These are phyloP conservation scores for Andricus curvator DNA, from an alignment of 2,888 invertebrate genomes.

Conservation along the genomic window DNA sequence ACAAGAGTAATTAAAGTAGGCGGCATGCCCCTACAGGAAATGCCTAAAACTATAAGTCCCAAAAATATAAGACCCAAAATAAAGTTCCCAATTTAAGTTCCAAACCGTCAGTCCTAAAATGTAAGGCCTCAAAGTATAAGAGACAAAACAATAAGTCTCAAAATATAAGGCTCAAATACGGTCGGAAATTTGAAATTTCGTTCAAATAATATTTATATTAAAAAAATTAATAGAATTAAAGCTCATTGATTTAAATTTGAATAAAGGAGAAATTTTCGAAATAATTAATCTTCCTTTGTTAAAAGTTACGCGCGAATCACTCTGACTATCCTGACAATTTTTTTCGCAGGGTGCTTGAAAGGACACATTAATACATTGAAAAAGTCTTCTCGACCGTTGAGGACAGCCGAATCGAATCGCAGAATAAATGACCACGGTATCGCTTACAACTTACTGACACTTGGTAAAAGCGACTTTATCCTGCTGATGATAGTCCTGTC, in stretches of 20 bases:
- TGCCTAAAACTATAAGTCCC: too few relatives aligned
- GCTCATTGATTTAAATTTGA: not conserved
- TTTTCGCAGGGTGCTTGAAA: conserved; percentile 21
- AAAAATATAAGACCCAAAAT: too few relatives aligned
- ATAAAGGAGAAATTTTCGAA: not conserved
- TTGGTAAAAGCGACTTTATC: conserved; percentile 25
- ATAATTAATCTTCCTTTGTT: not conserved
- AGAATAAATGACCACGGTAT: conserved; percentile 43
- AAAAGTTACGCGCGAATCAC: not conserved
- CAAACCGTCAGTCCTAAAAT: too few relatives aligned
- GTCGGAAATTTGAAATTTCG: too few relatives aligned
- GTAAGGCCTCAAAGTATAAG: too few relatives aligned
- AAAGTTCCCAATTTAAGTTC: too few relatives aligned
- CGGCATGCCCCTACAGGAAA: too few relatives aligned
- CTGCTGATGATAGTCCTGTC: conserved; percentile 15
- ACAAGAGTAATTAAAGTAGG: too few relatives aligned
- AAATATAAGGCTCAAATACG: too few relatives aligned
- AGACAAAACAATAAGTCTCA: too few relatives aligned
- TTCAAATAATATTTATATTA: too few relatives aligned
- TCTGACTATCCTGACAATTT: not conserved
- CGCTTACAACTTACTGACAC: conserved; percentile 48
- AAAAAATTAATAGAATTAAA: not conserved
- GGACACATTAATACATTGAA: not conserved
- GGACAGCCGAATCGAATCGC: conserved; percentile 55
- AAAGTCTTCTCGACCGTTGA: conserved; percentile 50